A percentile compares a stretch with the other conserved stretches of the same genome.
These are phyloP conservation scores for Sphenodon punctatus DNA, from an alignment of 2,797 vertebrate species.

Conservation along the genomic window DNA sequence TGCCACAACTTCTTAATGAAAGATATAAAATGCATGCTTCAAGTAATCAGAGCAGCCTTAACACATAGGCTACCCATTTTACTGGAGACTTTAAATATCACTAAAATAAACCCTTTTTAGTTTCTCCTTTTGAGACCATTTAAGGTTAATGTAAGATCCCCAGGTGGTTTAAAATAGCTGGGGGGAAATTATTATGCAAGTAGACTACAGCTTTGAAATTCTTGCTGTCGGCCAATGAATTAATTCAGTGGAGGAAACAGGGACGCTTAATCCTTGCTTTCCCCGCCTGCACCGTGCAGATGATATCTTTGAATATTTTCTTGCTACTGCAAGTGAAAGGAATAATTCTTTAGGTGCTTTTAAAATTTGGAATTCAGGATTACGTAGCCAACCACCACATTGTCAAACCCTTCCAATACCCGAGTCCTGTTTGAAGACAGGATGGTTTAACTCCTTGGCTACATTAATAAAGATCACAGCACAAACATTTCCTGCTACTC, in stretches of 20 bases:
- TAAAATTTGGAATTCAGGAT: conserved; percentile 36
- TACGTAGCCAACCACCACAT: conserved; percentile 25
- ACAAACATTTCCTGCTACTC: no score
- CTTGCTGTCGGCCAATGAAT: neutral
- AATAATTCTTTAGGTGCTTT: conserved; percentile 58
- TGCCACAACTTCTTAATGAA: no score
- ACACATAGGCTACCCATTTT: neutral
- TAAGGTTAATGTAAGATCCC: neutral
- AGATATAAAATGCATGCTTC: no score
- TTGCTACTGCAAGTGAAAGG: conserved; percentile 57
- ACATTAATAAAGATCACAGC: neutral
- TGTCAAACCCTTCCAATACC: conserved; percentile 55
- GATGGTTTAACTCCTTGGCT: neutral
- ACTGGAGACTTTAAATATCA: neutral
- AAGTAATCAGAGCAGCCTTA: no score
- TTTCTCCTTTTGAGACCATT: neutral
- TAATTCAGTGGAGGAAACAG: neutral
- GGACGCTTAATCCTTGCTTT: conserved; percentile 40
- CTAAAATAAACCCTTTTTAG: neutral
- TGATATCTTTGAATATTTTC: conserved; percentile 56
- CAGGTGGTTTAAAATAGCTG: neutral
- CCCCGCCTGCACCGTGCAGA: conserved; percentile 40
- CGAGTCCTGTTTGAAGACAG: neutral
- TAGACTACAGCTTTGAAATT: conserved; percentile 7
- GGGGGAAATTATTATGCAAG: neutral